phyloP scores from a whole-genome alignment of 2,888 invertebrate genomes.

The Philereme vetulata region DNA sequence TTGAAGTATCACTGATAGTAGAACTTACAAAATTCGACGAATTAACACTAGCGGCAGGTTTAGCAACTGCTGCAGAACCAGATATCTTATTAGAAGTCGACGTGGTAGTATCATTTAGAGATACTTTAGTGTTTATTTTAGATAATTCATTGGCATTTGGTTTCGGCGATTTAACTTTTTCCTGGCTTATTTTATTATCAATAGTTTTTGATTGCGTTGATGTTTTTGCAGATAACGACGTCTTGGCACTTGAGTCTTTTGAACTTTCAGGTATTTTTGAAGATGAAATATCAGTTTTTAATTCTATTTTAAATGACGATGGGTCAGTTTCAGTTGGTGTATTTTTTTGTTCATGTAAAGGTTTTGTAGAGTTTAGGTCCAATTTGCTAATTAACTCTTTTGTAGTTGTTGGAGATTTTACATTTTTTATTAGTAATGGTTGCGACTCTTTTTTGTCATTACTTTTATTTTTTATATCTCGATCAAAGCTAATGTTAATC shows the following conservation, averaged over 20 bases:
- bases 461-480: conserved; percentile 2
- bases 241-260: conserved; percentile 28
- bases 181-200: conserved; percentile 28
- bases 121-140: conserved; percentile 29
- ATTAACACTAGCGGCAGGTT: conserved; percentile 25
- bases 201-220: conserved; percentile 27
- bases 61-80: conserved; percentile 26
- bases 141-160: conserved; percentile 36
- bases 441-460: conserved; percentile 5
- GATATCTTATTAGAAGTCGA: conserved; percentile 23
- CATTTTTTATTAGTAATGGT: conserved; percentile 10
- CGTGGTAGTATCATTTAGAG: conserved; percentile 21
- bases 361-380: conserved; percentile 44
- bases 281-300: conserved; percentile 3
- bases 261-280: conserved; percentile 11
- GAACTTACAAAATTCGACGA: conserved; percentile 13
- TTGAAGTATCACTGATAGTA: conserved; percentile 8
- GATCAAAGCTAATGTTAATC: background rate
- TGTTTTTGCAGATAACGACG: conserved; percentile 17
- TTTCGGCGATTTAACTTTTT: conserved; percentile 39
- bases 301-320: conserved; percentile 37
- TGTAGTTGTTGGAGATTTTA: conserved; percentile 16
- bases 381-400: conserved; percentile 7
- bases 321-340: conserved; percentile 40
- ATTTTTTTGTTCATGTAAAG: conserved; percentile 57